Percentiles rank a stretch among this genome's conserved stretches.
Evolutionary conservation across 2,888 invertebrate genomes (phyloP).

Genomic region (Ormyrus nitidulus): DNA sequence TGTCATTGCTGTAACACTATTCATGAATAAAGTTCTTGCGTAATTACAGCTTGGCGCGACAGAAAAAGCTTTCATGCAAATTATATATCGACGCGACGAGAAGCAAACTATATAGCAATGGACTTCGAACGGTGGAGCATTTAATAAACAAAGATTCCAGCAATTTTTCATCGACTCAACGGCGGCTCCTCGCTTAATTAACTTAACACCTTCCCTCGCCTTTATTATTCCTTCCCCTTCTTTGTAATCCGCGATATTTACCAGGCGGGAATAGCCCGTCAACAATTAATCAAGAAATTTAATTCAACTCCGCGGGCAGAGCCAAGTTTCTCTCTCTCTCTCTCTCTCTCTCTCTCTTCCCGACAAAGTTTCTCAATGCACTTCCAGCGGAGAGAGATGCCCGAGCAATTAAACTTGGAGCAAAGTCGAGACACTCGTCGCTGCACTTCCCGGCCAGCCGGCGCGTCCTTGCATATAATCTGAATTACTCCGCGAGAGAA

Average conservation of each 20-base stretch:
- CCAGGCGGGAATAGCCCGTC: not conserved
- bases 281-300: constrained; percentile 43
- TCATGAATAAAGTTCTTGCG: not conserved
- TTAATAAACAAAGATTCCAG: not conserved
- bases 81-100: not conserved
- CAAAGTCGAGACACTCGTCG: constrained; percentile 17
- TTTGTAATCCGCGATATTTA: too few relatives aligned
- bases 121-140: too few relatives aligned
- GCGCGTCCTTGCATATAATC: constrained; percentile 13
- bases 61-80: not conserved
- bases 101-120: too few relatives aligned
- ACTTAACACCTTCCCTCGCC: too few relatives aligned
- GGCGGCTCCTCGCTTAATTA: too few relatives aligned
- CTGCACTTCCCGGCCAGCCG: not conserved
- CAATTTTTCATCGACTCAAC: too few relatives aligned
- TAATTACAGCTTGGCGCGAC: not conserved
- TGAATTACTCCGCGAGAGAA: constrained; percentile 16
- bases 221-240: too few relatives aligned
- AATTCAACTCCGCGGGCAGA: constrained; percentile 9
- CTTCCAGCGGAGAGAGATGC: not conserved
- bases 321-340: not conserved
- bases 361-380: constrained; percentile 35
- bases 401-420: constrained; percentile 44
- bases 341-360: not conserved
- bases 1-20: not conserved